phyloP scores from a whole-genome alignment of 1,140 invertebrate species.

The Drosophila saltans region DNA sequence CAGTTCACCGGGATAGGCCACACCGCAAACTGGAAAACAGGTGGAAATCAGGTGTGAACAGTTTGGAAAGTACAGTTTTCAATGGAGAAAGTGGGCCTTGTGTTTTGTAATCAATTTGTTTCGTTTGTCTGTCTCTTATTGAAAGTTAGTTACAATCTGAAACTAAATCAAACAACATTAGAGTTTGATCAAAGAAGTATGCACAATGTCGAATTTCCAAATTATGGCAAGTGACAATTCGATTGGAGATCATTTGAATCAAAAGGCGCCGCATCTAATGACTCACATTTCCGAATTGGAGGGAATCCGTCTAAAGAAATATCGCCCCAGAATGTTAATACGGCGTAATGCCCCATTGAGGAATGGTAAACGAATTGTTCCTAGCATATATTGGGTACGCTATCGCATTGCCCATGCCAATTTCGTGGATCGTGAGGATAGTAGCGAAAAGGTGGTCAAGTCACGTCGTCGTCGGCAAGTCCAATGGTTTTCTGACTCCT shows the following conservation, averaged over 20 bases:
- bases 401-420: background rate
- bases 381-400: background rate
- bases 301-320: background rate
- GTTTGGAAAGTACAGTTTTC: too few relatives aligned
- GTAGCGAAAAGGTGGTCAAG: background rate
- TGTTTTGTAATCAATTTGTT: background rate
- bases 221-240: background rate
- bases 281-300: background rate
- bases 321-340: background rate
- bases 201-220: background rate
- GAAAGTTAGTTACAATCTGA: background rate
- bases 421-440: background rate
- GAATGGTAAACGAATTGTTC: background rate
- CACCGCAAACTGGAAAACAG: slow-evolving; percentile 88
- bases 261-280: too few relatives aligned
- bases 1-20: slow-evolving; percentile 94
- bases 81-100: background rate
- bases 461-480: slow-evolving; percentile 1
- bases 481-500: background rate
- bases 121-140: background rate
- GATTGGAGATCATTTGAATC: background rate
- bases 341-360: background rate
- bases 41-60: too few relatives aligned
- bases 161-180: background rate
- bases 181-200: background rate